Percentiles rank a stretch among this genome's conserved stretches.
Evolutionary conservation across 2,113 vertebrate genomes (phyloP).

Genomic region (Ornithorhynchus anatinus): DNA sequence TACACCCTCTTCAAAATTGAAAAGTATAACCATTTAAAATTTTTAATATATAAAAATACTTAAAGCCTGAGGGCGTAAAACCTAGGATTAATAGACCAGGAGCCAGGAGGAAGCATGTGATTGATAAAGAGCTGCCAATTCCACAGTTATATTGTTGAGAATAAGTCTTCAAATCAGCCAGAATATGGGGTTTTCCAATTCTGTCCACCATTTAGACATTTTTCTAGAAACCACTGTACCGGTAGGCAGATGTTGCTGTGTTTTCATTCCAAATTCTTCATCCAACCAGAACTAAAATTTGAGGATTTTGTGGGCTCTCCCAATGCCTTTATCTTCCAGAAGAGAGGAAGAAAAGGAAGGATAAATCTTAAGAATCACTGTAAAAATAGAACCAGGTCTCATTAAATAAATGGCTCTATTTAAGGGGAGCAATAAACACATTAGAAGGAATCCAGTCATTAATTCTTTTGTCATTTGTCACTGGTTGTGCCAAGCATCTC

Average conservation of each 20-base stretch:
- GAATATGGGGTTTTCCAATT: conserved; percentile 1
- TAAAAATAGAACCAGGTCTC: conserved; percentile 9
- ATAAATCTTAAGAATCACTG: background rate
- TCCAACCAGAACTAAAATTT: background rate
- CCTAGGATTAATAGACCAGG: too few species aligned
- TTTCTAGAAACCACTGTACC: background rate
- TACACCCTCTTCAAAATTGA: too few species aligned
- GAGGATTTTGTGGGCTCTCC: background rate
- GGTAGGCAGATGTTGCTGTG: background rate
- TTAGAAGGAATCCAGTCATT: background rate
- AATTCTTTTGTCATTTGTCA: too few species aligned
- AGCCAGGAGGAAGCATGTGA: too few species aligned
- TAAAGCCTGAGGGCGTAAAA: too few species aligned
- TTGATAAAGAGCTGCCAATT: too few species aligned
- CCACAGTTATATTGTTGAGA: background rate
- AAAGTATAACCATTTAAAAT: too few species aligned
- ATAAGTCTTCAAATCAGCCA: conserved; percentile 6
- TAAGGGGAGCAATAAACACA: background rate
- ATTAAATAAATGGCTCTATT: background rate
- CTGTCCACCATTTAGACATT: background rate
- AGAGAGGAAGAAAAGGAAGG: background rate
- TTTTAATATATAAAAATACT: too few species aligned
- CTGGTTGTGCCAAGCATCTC: too few species aligned
- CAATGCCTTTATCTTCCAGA: background rate
- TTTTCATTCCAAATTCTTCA: background rate